phyloP scores from a whole-genome alignment of 2,113 vertebrate species.

The Puffinus mauretanicus region DNA sequence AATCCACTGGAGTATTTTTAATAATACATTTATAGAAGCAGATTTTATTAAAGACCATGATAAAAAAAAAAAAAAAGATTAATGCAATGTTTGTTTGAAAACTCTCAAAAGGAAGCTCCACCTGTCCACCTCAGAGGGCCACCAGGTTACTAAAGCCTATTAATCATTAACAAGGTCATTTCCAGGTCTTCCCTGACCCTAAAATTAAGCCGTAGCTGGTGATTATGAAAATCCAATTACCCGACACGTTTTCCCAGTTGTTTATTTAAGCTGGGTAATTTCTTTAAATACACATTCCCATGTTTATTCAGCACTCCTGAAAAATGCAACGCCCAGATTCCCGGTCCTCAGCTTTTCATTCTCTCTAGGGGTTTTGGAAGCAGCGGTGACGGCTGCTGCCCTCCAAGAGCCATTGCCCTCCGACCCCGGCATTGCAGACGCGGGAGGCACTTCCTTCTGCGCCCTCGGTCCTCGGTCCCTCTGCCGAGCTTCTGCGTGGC shows the following conservation, averaged over 20 bases:
- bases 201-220: conserved; percentile 56
- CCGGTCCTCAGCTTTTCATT: neutral
- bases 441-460: conserved; percentile 61
- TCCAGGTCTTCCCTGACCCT: conserved; percentile 45
- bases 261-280: conserved; percentile 67
- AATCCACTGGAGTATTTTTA: conserved; percentile 3
- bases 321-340: conserved; percentile 43
- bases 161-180: conserved; percentile 41
- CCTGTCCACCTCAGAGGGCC: conserved; percentile 10
- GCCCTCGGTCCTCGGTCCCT: neutral
- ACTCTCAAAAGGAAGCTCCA: conserved; percentile 44
- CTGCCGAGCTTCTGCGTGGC: fast-evolving
- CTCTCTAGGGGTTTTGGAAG: neutral
- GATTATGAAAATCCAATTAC: conserved; percentile 35
- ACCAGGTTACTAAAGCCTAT: conserved; percentile 4
- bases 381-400: neutral
- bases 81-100: conserved; percentile 12
- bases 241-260: neutral
- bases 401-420: conserved; percentile 26
- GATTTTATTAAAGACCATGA: neutral
- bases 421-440: conserved; percentile 16
- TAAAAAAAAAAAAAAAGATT: neutral
- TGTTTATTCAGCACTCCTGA: conserved; percentile 66
- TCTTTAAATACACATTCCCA: conserved; percentile 62
- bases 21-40: neutral